These are phyloP conservation scores for Syrista parreyssii DNA, from an alignment of 2,888 invertebrate species.

Conservation along the genomic window DNA sequence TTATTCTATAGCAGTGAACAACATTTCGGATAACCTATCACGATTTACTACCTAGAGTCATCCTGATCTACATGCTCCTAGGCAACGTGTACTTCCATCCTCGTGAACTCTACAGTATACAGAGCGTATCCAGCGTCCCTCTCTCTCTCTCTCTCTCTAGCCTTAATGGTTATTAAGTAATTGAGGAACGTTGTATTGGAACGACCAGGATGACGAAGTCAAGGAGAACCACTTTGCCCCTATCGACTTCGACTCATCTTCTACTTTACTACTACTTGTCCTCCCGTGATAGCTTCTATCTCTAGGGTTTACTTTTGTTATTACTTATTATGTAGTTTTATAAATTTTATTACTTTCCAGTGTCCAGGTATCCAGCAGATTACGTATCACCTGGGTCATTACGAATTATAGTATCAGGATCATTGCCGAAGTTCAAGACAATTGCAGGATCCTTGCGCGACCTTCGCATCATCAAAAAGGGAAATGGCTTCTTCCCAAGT, in stretches of 20 bases:
- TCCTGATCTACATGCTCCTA: background rate
- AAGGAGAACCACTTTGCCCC: slow-evolving; percentile 54
- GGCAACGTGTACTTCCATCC: background rate
- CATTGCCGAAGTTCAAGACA: background rate
- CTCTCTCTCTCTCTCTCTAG: slow-evolving; percentile 6
- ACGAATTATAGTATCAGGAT: background rate
- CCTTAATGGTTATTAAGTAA: background rate
- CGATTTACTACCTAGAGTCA: background rate
- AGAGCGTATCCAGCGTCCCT: background rate
- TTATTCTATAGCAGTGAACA: background rate
- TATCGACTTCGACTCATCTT: slow-evolving; percentile 10
- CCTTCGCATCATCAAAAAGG: background rate
- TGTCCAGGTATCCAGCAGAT: background rate
- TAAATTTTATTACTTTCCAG: background rate
- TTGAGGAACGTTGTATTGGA: slow-evolving; percentile 3
- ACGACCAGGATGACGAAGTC: slow-evolving; percentile 37
- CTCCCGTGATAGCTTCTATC: background rate
- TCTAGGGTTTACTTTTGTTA: background rate
- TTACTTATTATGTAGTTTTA: background rate
- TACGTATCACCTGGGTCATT: background rate
- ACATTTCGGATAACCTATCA: background rate
- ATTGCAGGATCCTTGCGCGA: background rate
- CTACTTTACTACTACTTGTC: background rate
- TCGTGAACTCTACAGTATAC: background rate
- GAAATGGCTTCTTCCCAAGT: background rate